A percentile compares a stretch with the other conserved stretches of the same genome.
phyloP scores from a whole-genome alignment of 2,797 vertebrate species.

The Rallus crepitans region DNA sequence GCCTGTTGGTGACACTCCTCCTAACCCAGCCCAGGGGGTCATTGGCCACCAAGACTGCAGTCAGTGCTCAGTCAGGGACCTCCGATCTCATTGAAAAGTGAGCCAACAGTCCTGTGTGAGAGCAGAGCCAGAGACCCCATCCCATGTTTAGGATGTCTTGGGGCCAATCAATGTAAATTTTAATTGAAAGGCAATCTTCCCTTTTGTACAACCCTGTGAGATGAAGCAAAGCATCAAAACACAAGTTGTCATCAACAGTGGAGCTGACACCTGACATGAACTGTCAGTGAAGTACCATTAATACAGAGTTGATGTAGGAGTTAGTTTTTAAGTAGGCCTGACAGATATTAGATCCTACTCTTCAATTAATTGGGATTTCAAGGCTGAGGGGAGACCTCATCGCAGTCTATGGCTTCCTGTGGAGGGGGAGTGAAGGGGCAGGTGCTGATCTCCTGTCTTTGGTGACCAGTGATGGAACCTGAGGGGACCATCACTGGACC shows the following conservation, averaged over 20 bases:
- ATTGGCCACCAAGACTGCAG: neutral
- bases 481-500: too few species aligned
- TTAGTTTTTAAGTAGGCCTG: neutral
- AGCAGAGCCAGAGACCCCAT: neutral
- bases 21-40: neutral
- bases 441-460: too few species aligned
- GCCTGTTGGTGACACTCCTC: neutral
- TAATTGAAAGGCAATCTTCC: neutral
- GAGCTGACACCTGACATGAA: neutral
- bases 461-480: too few species aligned
- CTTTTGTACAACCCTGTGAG: neutral
- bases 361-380: neutral
- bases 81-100: neutral
- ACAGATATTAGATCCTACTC: neutral
- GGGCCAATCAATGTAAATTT: neutral
- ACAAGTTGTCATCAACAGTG: neutral
- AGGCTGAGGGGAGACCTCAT: too few species aligned
- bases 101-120: accelerated
- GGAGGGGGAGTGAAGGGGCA: too few species aligned
- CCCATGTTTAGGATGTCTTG: neutral
- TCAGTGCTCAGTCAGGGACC: neutral
- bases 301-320: neutral
- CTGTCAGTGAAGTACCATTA: neutral
- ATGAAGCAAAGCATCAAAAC: neutral
- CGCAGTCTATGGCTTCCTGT: too few species aligned